Percentiles rank a stretch among this genome's conserved stretches.
phyloP scores from a whole-genome alignment of 2,888 invertebrate genomes.

The Scaptomyza caliginosa region DNA sequence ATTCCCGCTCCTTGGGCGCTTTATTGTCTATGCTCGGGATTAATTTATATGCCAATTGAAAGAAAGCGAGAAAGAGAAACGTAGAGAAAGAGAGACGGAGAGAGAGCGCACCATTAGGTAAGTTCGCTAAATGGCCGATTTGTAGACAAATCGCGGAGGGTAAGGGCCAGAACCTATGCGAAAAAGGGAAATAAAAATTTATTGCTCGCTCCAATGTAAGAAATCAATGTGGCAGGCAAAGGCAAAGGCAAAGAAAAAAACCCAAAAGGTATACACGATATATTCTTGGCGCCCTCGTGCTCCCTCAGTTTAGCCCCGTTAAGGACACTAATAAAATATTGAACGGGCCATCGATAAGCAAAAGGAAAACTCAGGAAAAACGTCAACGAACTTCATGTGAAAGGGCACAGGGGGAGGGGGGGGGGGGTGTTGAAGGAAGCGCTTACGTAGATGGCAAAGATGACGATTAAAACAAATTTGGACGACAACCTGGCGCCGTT shows the following conservation, averaged over 20 bases:
- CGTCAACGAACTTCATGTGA: conserved; percentile 68
- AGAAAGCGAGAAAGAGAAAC: not conserved
- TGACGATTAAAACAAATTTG: conserved; percentile 82
- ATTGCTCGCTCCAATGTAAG: conserved; percentile 60
- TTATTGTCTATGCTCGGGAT: not conserved
- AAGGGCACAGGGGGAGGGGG: too few relatives aligned
- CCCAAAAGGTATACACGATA: conserved; percentile 49
- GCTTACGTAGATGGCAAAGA: conserved; percentile 78
- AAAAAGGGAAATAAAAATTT: conserved; percentile 62
- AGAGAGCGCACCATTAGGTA: conserved; percentile 37
- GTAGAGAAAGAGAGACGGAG: not conserved
- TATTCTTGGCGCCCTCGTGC: conserved; percentile 38
- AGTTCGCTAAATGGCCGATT: conserved; percentile 48
- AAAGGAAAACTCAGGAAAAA: conserved; percentile 33
- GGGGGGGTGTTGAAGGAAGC: conserved; percentile 20
- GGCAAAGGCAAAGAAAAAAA: conserved; percentile 12
- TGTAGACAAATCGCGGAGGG: not conserved
- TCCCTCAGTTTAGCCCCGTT: conserved; percentile 33
- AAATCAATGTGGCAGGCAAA: conserved; percentile 58
- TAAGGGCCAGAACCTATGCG: not conserved
- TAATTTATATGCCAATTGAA: conserved; percentile 22
- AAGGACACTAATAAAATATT: conserved; percentile 80
- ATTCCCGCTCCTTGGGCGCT: not conserved
- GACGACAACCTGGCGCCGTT: conserved; percentile 82
- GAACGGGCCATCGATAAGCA: conserved; percentile 77